phyloP scores from a whole-genome alignment of 2,888 invertebrate genomes.

The Ophonus ardosiacus region DNA sequence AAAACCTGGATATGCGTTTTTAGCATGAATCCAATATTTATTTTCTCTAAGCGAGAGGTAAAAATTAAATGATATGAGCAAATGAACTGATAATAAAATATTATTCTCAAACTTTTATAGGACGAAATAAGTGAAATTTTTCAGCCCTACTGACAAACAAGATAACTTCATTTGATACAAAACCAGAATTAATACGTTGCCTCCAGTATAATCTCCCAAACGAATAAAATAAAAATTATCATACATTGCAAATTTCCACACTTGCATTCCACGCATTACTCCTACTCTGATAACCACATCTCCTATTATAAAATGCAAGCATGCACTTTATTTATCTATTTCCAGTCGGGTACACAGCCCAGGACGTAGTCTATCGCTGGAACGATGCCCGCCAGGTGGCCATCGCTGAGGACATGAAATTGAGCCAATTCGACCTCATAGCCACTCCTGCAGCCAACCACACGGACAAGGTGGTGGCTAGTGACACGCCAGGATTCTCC shows the following conservation, averaged over 20 bases:
- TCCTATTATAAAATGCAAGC: constrained; percentile 20
- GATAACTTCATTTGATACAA: too few species aligned
- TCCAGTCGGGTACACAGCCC: constrained; percentile 85
- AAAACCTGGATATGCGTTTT: too few species aligned
- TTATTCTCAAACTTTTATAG: too few species aligned
- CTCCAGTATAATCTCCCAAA: not conserved
- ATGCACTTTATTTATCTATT: constrained; percentile 39
- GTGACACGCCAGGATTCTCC: constrained; percentile 66
- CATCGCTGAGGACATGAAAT: constrained; percentile 88
- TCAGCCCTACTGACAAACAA: too few species aligned
- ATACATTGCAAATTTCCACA: not conserved
- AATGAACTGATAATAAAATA: too few species aligned
- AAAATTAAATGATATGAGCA: too few species aligned
- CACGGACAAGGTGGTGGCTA: constrained; percentile 76
- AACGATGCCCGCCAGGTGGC: constrained; percentile 84
- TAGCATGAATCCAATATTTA: too few species aligned
- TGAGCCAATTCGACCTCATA: constrained; percentile 90
- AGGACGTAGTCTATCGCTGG: constrained; percentile 87
- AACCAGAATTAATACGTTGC: too few species aligned
- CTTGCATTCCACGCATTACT: not conserved
- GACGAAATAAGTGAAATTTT: too few species aligned
- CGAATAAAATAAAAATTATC: not conserved
- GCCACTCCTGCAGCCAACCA: constrained; percentile 85
- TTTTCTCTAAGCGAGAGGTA: too few species aligned
- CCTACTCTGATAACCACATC: constrained; percentile 8